These are phyloP conservation scores for Lumbricus terrestris DNA, from an alignment of 2,888 invertebrate species.

Conservation along the genomic window DNA sequence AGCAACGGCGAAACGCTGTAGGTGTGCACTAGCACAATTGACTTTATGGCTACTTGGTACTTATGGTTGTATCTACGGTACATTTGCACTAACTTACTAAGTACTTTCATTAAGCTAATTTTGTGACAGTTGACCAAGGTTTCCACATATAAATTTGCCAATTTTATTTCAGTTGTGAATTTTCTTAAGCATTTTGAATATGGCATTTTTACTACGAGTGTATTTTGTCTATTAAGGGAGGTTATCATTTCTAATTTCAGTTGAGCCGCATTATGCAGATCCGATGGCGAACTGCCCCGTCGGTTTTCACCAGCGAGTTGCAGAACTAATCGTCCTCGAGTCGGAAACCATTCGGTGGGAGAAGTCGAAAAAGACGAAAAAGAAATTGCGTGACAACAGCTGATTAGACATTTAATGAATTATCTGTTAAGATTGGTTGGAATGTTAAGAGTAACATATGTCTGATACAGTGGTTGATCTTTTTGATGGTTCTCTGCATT, in stretches of 20 bases:
- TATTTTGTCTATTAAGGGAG: neutral
- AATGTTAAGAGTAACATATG: neutral
- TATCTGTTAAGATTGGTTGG: neutral
- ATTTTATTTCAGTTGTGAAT: neutral
- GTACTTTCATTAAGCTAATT: too few relatives aligned
- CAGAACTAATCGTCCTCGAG: constrained; percentile 53
- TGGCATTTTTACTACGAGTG: neutral
- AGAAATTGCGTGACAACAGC: constrained; percentile 40
- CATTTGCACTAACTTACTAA: neutral
- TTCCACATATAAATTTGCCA: neutral
- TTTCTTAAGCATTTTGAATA: neutral
- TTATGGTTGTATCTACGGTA: too few relatives aligned
- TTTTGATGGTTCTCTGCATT: neutral
- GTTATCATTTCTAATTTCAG: constrained; percentile 31
- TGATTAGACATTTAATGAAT: neutral
- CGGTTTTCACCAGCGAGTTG: constrained; percentile 52
- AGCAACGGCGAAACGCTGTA: too few relatives aligned
- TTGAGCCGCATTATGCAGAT: constrained; percentile 51
- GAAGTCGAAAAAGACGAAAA: constrained; percentile 49
- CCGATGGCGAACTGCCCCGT: constrained; percentile 49
- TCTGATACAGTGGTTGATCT: neutral
- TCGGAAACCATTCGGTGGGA: constrained; percentile 55
- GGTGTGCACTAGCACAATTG: too few relatives aligned
- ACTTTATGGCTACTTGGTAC: too few relatives aligned
- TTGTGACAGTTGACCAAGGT: neutral